These are phyloP conservation scores for Brachypalpus laphriformis DNA, from an alignment of 2,888 invertebrate genomes.

Conservation along the genomic window DNA sequence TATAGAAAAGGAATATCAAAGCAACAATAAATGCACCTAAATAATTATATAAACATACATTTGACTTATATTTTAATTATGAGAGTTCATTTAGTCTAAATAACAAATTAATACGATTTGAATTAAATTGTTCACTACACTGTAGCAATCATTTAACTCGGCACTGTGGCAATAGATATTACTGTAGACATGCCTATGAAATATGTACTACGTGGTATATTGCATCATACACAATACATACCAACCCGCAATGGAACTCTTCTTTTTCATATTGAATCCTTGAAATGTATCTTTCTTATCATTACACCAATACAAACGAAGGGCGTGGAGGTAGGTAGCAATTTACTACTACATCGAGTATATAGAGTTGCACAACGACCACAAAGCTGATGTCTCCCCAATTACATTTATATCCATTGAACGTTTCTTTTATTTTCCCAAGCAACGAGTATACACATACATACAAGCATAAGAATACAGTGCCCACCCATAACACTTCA, in stretches of 20 bases:
- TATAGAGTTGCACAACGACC: neutral
- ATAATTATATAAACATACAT: neutral
- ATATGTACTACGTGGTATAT: neutral
- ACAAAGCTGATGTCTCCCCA: constrained; percentile 29
- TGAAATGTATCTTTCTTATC: constrained; percentile 30
- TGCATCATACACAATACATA: neutral
- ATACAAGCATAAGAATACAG: constrained; percentile 18
- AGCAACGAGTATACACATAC: constrained; percentile 22
- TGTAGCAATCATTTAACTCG: constrained; percentile 18
- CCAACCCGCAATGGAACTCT: neutral
- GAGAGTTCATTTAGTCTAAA: neutral
- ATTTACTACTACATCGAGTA: constrained; percentile 20
- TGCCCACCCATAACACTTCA: constrained; percentile 43
- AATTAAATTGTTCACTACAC: constrained; percentile 21
- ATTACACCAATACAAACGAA: constrained; percentile 25
- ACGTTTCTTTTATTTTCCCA: constrained; percentile 19
- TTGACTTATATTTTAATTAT: constrained; percentile 20
- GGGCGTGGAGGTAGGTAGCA: constrained; percentile 12
- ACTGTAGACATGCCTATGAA: neutral
- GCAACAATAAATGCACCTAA: neutral
- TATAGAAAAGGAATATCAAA: too few species aligned
- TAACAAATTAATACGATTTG: constrained; percentile 38
- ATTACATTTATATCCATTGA: constrained; percentile 43
- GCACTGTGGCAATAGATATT: neutral
- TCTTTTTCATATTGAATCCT: constrained; percentile 8